These are phyloP conservation scores for Protaetia brevitarsis DNA, from an alignment of 1,140 invertebrate species.

Conservation along the genomic window DNA sequence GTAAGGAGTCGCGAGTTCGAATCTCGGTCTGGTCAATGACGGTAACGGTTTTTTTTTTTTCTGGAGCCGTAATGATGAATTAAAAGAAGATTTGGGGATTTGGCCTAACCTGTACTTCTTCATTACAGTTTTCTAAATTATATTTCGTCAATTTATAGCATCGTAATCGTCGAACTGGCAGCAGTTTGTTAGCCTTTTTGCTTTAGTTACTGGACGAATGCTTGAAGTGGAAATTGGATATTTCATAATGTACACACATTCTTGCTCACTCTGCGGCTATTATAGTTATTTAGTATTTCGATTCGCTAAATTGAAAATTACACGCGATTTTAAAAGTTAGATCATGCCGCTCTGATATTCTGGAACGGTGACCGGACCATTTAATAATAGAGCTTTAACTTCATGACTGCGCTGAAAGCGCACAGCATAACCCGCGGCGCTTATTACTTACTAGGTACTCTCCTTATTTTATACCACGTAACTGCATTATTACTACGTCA, in stretches of 20 bases:
- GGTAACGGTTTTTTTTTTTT: too few relatives aligned
- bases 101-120: too few relatives aligned
- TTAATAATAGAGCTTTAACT: slow-evolving; percentile 13
- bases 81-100: too few relatives aligned
- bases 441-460: not conserved
- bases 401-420: not conserved
- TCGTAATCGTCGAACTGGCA: not conserved
- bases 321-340: slow-evolving; percentile 1
- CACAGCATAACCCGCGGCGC: not conserved
- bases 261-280: not conserved
- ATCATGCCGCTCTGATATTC: not conserved
- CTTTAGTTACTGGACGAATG: not conserved
- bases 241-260: slow-evolving; percentile 2
- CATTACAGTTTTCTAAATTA: too few relatives aligned
- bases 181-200: not conserved
- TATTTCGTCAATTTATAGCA: too few relatives aligned
- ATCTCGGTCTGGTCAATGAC: too few relatives aligned
- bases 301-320: slow-evolving; percentile 15
- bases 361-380: not conserved
- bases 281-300: slow-evolving; percentile 11
- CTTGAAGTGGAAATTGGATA: not conserved
- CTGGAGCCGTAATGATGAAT: too few relatives aligned
- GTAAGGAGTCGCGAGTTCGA: too few relatives aligned
- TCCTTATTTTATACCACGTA: not conserved
- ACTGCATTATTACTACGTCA: not conserved